These are phyloP conservation scores for Rhimphoctona megacephalus DNA, from an alignment of 2,888 invertebrate species.

Conservation along the genomic window DNA sequence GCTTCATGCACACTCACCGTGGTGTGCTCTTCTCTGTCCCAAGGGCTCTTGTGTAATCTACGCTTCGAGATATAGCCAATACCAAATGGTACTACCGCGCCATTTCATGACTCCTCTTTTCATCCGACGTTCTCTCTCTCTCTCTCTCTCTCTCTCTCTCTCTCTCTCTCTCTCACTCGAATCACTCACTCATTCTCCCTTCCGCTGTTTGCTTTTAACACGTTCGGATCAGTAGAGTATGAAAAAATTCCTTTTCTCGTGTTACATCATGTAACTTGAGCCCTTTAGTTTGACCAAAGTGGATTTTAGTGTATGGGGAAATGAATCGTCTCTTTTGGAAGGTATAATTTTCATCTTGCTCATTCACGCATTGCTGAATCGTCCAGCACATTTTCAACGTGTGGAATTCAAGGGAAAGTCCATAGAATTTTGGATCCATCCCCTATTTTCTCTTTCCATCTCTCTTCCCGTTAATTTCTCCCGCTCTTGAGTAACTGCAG, in stretches of 20 bases:
- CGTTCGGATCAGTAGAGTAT: not conserved
- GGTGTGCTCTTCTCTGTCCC: slow-evolving; percentile 65
- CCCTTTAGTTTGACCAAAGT: not conserved
- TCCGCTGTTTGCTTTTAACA: too few species aligned
- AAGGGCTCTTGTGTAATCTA: slow-evolving; percentile 75
- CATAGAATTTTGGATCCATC: slow-evolving; percentile 30
- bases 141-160: slow-evolving; percentile 15
- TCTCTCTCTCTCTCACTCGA: too few species aligned
- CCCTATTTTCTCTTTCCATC: slow-evolving; percentile 41
- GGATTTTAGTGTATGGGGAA: slow-evolving; percentile 1
- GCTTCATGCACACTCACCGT: slow-evolving; percentile 15
- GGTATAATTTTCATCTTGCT: slow-evolving; percentile 39
- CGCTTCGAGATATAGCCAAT: slow-evolving; percentile 81
- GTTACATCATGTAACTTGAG: not conserved
- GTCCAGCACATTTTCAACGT: not conserved
- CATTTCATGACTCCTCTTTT: slow-evolving; percentile 73
- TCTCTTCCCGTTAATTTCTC: slow-evolving; percentile 24
- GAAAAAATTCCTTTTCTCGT: not conserved
- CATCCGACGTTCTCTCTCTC: slow-evolving; percentile 48
- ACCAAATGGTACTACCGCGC: slow-evolving; percentile 74
- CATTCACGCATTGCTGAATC: slow-evolving; percentile 30
- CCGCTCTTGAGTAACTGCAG: slow-evolving; percentile 49
- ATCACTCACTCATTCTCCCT: slow-evolving; percentile 10
- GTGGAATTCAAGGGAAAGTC: slow-evolving; percentile 1
- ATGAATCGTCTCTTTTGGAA: slow-evolving; percentile 30